Base-by-base conservation (phyloP, 2,797 vertebrate species). In the Coendou prehensilis region DNA sequence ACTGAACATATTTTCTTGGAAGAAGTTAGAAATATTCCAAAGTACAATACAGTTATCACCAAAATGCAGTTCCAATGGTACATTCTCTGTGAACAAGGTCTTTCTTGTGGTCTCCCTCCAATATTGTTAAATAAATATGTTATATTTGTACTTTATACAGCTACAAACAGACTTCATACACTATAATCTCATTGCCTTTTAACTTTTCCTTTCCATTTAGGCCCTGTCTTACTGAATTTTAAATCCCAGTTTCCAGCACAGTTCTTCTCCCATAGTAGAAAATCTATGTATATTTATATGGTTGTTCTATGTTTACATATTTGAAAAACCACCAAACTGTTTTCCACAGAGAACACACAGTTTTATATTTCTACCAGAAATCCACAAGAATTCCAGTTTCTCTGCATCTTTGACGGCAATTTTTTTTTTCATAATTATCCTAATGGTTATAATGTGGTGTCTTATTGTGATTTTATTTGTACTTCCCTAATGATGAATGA, bases 51-150 rank as follows among this genome's bases (percentile, higher is more conserved):
- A 2, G 6, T 87, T 33, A 10, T 52, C 11, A 75, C 11, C 52
- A 91, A 95, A 81, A 78, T 78, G 33, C 10, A 95, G 18, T 4
- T 82, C 52, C 63, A 82, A 90, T 82, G 14, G 87, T 47, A 71
- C 3, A 5, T 76, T 59, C 15, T 92, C 33, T 87, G 45, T 90
- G 52, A 67, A 82, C 15, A 28, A 78, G 45, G 59, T 0, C 22
- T 90, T 93, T 86, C 41, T 61, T 69, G 2, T 0, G 59, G 5
- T 56, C 5, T 80, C 26, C 45, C 30, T 71, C 54, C 14, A 82
- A 93, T 50, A 61, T 37, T 37, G n/a, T 18, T 37, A 13, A 86
- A 67, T 80, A 85, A 73, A 9, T 41, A 14, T 76, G 7, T 61
- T 85, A 75, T 26, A 45, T 57, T 76, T 76, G 28, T 69, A 30